phyloP scores from a whole-genome alignment of 2,113 vertebrate genomes.

The Loxodonta africana region DNA sequence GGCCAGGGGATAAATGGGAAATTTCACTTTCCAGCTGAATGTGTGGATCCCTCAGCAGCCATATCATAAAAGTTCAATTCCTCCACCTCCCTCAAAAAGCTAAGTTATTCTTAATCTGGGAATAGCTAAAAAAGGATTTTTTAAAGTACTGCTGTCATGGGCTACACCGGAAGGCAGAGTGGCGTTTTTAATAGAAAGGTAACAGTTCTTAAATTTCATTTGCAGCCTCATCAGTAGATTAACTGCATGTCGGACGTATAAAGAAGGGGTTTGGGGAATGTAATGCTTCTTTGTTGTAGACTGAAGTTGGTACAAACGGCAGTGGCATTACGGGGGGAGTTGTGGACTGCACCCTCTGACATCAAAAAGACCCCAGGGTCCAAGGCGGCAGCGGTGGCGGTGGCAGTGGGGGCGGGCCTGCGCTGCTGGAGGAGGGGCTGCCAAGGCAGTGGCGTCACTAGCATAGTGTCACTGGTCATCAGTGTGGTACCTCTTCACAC shows the following conservation, averaged over 20 bases:
- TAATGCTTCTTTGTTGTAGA: conserved; percentile 42
- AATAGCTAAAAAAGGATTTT: conserved; percentile 58
- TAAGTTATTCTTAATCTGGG: conserved; percentile 47
- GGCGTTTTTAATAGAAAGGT: conserved; percentile 60
- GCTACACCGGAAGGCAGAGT: conserved; percentile 12
- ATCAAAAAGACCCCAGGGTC: too few relatives aligned
- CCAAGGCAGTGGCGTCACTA: too few relatives aligned
- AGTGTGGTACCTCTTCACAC: too few relatives aligned
- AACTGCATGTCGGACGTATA: neutral
- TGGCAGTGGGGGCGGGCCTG: too few relatives aligned
- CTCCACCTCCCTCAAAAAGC: neutral
- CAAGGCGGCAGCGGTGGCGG: too few relatives aligned
- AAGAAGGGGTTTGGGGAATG: conserved; percentile 26
- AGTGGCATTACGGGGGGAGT: too few relatives aligned
- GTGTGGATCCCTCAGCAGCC: conserved; percentile 6
- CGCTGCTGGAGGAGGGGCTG: too few relatives aligned
- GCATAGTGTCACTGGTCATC: too few relatives aligned
- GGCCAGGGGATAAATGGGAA: neutral
- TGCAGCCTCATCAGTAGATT: neutral
- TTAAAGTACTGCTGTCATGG: neutral
- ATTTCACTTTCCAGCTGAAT: conserved; percentile 35
- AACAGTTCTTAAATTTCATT: conserved; percentile 61
- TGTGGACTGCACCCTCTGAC: too few relatives aligned
- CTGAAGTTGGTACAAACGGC: neutral
- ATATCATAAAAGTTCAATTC: conserved; percentile 3